Conservation (phyloP, 1,140 invertebrate species). For the Diabrotica undecimpunctata region DNA sequence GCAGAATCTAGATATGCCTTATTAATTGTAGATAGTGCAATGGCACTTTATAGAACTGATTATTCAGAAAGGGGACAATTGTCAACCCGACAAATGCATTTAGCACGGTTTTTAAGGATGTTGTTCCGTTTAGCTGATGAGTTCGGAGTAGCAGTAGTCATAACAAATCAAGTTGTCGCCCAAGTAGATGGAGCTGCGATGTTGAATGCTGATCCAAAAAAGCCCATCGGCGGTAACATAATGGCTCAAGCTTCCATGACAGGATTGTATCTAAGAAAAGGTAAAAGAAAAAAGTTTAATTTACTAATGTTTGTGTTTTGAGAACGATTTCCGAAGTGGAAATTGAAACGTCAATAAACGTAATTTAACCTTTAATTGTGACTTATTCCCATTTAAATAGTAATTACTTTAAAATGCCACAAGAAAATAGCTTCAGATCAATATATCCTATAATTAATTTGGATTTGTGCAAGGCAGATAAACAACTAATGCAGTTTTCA, state of each 20-base stretch:
- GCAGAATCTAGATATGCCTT: conserved; percentile 92
- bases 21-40: conserved; percentile 95
- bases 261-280: conserved; percentile 90
- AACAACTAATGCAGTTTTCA: too few species aligned
- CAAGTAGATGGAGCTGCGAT: conserved; percentile 93
- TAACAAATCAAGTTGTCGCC: conserved; percentile 99
- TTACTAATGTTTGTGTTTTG: too few species aligned
- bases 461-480: too few species aligned
- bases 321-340: too few species aligned
- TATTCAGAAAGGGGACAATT: conserved; percentile 95
- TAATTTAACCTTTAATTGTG: too few species aligned
- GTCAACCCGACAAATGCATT: conserved; percentile 87
- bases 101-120: conserved; percentile 89
- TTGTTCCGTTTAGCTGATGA: conserved; percentile 91
- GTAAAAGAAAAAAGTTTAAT: too few species aligned
- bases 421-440: too few species aligned
- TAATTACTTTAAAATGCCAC: too few species aligned
- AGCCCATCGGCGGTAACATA: conserved; percentile 98
- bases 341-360: too few species aligned
- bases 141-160: conserved; percentile 97
- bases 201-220: conserved; percentile 95
- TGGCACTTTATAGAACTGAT: conserved; percentile 93
- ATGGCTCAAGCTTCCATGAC: conserved; percentile 98
- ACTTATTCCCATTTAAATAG: too few species aligned
- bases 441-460: too few species aligned